phyloP scores from a whole-genome alignment of 1,140 invertebrate species.

The Drosophila aff. region DNA sequence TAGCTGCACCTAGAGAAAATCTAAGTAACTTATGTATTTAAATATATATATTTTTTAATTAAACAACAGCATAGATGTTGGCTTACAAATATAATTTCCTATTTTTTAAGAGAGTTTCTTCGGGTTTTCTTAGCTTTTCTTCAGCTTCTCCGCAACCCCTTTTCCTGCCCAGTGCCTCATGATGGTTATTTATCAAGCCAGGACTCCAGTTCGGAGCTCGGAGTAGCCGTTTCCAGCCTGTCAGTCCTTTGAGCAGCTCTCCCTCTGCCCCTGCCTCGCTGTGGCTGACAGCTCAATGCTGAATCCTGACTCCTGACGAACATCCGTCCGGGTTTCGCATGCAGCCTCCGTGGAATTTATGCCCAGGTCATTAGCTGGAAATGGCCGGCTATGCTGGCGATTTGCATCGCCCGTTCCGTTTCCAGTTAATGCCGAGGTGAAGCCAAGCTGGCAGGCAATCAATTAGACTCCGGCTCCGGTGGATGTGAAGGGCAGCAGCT shows the following conservation, averaged over 20 bases:
- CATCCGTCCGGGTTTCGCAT: neutral
- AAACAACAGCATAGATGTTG: no score
- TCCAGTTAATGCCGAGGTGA: conserved; percentile 15
- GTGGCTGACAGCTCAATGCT: conserved; percentile 28
- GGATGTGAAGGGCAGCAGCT: neutral
- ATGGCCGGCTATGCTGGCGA: conserved; percentile 30
- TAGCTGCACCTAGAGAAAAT: neutral
- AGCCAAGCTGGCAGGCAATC: conserved; percentile 39
- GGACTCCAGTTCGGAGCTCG: neutral
- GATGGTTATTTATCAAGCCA: conserved; percentile 11
- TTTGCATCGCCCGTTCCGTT: conserved; percentile 11
- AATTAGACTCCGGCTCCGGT: conserved; percentile 12
- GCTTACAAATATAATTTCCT: neutral
- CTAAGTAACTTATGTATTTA: no score
- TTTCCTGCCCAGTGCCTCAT: neutral
- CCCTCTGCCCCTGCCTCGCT: neutral
- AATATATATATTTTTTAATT: no score
- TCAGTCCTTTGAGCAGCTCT: neutral
- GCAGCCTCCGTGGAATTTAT: conserved; percentile 31
- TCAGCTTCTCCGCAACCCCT: neutral
- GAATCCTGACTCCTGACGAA: neutral
- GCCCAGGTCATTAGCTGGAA: conserved; percentile 50
- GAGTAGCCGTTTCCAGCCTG: no score
- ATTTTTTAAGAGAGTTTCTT: neutral
- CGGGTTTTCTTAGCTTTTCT: no score